These are phyloP conservation scores for Allobates femoralis DNA, from an alignment of 2,797 vertebrate species.

Conservation along the genomic window DNA sequence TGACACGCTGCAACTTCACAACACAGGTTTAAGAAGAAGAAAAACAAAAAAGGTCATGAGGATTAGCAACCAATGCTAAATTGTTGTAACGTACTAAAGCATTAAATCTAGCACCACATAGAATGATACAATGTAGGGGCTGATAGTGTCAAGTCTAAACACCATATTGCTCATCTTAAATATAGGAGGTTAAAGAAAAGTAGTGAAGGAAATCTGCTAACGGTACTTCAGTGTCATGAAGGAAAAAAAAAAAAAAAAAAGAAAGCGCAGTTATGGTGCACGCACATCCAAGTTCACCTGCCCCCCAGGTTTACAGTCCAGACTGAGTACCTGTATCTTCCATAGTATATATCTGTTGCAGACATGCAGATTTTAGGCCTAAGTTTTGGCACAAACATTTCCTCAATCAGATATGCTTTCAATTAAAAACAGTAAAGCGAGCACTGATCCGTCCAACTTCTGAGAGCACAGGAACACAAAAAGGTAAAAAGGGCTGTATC, in stretches of 20 bases:
- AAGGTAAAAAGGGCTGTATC: constrained; percentile 76
- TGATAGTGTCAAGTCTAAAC: neutral
- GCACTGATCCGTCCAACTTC: constrained; percentile 70
- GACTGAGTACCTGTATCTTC: constrained; percentile 69
- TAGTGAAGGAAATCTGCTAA: neutral
- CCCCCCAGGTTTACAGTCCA: constrained; percentile 67
- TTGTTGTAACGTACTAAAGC: neutral
- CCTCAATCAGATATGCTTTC: constrained; percentile 66
- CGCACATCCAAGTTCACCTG: constrained; percentile 74
- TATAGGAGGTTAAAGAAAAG: neutral
- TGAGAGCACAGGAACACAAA: constrained; percentile 73
- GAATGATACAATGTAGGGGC: no score
- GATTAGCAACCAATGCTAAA: constrained; percentile 11
- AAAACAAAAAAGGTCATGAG: constrained; percentile 4
- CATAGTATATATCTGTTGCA: constrained; percentile 76
- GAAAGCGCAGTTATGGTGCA: constrained; percentile 64
- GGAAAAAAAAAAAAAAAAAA: neutral
- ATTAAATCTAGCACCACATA: neutral
- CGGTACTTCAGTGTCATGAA: neutral
- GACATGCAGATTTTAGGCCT: constrained; percentile 69
- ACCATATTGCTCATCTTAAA: neutral
- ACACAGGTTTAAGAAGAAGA: neutral
- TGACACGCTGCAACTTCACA: neutral
- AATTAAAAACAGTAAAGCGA: constrained; percentile 68
- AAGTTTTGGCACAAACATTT: constrained; percentile 75